Conservation (phyloP, 2,797 vertebrate species). For the Rhinatrema bivittatum region DNA sequence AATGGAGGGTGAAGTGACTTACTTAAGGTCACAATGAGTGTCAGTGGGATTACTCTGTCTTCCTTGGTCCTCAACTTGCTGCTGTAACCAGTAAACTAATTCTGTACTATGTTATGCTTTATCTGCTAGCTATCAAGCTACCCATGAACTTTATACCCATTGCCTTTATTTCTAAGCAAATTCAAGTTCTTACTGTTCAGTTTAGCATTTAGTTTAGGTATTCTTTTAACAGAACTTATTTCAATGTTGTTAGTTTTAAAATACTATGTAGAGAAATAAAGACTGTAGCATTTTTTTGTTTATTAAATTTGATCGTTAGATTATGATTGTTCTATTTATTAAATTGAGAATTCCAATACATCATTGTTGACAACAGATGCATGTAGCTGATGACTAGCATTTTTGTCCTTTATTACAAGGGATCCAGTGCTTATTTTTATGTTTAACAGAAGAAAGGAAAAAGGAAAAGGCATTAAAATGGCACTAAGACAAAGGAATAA, state of each 20-base stretch:
- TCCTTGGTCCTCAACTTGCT: too few species aligned
- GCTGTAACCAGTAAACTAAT: too few species aligned
- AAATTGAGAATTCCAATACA: slow-evolving; percentile 47
- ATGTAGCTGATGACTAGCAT: slow-evolving; percentile 28
- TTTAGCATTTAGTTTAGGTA: slow-evolving; percentile 44
- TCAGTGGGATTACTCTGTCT: too few species aligned
- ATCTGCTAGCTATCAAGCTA: too few species aligned
- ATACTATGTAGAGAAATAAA: slow-evolving; percentile 29
- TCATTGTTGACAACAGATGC: slow-evolving; percentile 40
- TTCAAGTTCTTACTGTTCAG: slow-evolving; percentile 36
- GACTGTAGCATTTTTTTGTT: slow-evolving; percentile 40
- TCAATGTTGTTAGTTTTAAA: slow-evolving; percentile 42
- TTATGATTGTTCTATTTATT: slow-evolving; percentile 52
- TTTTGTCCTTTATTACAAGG: slow-evolving; percentile 28
- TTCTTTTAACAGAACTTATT: slow-evolving; percentile 33
- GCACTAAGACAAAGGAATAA: too few species aligned
- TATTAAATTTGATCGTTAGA: slow-evolving; percentile 47
- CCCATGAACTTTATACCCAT: slow-evolving; percentile 43
- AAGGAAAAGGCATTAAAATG: not conserved
- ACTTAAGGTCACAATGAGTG: too few species aligned
- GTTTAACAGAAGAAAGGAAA: not conserved
- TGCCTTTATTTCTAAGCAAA: slow-evolving; percentile 26
- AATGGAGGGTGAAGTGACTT: too few species aligned
- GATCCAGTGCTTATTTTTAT: slow-evolving; percentile 35
- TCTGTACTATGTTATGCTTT: too few species aligned